Conservation (phyloP, 2,113 vertebrate species). For the Chaetops frenatus region DNA sequence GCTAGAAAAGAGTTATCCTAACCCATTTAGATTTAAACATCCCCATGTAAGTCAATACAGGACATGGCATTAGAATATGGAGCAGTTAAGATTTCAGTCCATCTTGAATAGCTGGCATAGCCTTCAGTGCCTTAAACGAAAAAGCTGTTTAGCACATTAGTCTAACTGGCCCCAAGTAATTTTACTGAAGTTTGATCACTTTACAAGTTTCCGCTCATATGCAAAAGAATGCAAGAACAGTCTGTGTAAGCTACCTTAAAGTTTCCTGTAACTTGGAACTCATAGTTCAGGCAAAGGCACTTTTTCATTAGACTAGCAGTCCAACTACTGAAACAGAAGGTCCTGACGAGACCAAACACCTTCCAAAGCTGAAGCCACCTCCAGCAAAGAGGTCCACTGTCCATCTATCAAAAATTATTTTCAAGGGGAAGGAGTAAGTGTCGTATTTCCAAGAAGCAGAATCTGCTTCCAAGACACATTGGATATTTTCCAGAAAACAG, state of each 20-base stretch:
- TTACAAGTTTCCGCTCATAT: conserved; percentile 38
- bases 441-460: neutral
- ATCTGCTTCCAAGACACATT: neutral
- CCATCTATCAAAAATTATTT: neutral
- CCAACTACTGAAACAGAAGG: neutral
- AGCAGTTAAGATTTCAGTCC: conserved; percentile 5
- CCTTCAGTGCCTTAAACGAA: neutral
- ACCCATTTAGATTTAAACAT: conserved; percentile 28
- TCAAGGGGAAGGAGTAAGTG: neutral
- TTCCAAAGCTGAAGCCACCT: neutral
- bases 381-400: neutral
- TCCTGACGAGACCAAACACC: neutral
- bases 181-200: conserved; percentile 33
- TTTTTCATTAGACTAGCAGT: neutral
- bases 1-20: conserved; percentile 9
- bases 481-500: neutral
- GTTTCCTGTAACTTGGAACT: neutral
- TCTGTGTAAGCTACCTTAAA: conserved; percentile 3
- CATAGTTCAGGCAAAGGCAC: neutral
- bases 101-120: conserved; percentile 9
- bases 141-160: conserved; percentile 44
- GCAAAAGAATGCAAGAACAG: conserved; percentile 28
- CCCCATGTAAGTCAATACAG: conserved; percentile 38
- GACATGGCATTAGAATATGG: neutral
- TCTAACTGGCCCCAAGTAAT: neutral